Evolutionary conservation across 2,888 invertebrate species (phyloP), one percentile per base, ranked within the genome.

Genomic region (Drosophila lacicola): DNA sequence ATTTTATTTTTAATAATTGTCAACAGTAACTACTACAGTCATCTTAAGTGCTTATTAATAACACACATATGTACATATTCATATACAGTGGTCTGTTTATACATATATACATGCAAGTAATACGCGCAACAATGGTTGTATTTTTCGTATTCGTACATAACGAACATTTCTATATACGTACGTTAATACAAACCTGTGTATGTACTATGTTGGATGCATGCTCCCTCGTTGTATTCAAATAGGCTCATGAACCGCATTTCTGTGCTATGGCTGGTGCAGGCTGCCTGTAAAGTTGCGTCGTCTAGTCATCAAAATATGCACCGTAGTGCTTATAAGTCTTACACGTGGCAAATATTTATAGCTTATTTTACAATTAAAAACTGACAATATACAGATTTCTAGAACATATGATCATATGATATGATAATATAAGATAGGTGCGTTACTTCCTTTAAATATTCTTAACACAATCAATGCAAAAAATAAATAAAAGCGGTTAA

Each of bases 251-350:
- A 50, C 54, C 37, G 46, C 47, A 29, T n/a, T 34, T 37, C 25
- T 46, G 29, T 36, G 45, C 42, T 36, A 2, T 21, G 36, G 14
- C 25, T 33, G 41, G 5, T 34, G 33, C 33, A 41, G 41, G 21
- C 44, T 67, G 55, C 19, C 54, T 51, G 55, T 8, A 50, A 67
- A 56, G 14, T 68, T 39, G 53, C 53, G 29, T 50, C 29, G 65
- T 60, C 66, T 65, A 51, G 51, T 75, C 57, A 64, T 63, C 50
- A 54, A 50, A 55, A 57, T 37, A 44, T 62, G 42, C 45, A 73
- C 75, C 8, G 63, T 56, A 51, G 55, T 49, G 17, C 13, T 3
- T 36, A 39, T 9, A 8, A 10, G 17, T 17, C 8, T 2, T 44
- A 10, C 17, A 36, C 4, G 8, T 33, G 10, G 17, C 50, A 34